Percentiles rank a stretch among this genome's conserved stretches.
Evolutionary conservation across 2,888 invertebrate species (phyloP).

Genomic region (Mayetiola destructor): DNA sequence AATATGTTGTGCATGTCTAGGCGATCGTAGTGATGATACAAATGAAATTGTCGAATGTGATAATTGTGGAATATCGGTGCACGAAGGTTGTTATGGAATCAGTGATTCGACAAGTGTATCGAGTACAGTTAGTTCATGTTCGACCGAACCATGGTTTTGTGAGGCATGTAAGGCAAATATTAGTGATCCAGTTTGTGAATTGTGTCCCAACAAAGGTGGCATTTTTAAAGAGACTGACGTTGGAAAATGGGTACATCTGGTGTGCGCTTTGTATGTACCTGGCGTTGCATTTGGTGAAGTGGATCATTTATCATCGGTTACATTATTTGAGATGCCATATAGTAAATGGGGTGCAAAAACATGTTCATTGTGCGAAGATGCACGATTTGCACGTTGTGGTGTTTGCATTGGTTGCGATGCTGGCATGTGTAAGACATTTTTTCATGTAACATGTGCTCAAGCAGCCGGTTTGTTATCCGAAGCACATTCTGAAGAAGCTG

Average conservation of each 20-base stretch:
- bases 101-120: slow-evolving; percentile 82
- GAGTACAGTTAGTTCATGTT: slow-evolving; percentile 85
- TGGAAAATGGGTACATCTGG: slow-evolving; percentile 95
- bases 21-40: slow-evolving; percentile 79
- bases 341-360: slow-evolving; percentile 88
- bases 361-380: slow-evolving; percentile 81
- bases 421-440: slow-evolving; percentile 92
- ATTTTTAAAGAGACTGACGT: slow-evolving; percentile 95
- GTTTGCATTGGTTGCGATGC: slow-evolving; percentile 97
- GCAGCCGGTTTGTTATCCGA: slow-evolving; percentile 84
- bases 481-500: slow-evolving; percentile 77
- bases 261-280: slow-evolving; percentile 94
- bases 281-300: slow-evolving; percentile 95
- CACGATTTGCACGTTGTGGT: slow-evolving; percentile 75
- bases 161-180: slow-evolving; percentile 92
- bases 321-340: slow-evolving; percentile 95
- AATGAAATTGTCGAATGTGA: slow-evolving; percentile 98
- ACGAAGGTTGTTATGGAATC: slow-evolving; percentile 94
- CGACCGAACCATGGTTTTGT: slow-evolving; percentile 99
- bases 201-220: slow-evolving; percentile 85
- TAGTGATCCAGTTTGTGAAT: slow-evolving; percentile 77
- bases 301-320: slow-evolving; percentile 79
- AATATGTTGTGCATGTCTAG: slow-evolving; percentile 85
- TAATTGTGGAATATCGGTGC: slow-evolving; percentile 89
- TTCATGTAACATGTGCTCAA: slow-evolving; percentile 97